These are phyloP conservation scores for Halictus rubicundus DNA, from an alignment of 1,140 invertebrate species.

Conservation along the genomic window DNA sequence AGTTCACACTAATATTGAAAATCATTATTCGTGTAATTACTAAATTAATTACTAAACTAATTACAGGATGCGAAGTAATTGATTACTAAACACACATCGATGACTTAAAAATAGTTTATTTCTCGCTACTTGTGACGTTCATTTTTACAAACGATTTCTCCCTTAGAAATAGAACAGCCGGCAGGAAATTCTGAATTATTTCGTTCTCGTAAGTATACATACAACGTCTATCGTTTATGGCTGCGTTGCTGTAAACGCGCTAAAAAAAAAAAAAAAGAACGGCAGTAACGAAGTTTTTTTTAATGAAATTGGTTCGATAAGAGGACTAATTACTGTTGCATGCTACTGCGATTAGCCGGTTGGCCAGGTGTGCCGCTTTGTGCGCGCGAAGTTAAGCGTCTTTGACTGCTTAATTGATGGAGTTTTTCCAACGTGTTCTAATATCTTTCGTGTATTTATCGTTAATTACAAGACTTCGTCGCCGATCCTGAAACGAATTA, in stretches of 20 bases:
- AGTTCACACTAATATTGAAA: no score
- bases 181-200: not conserved
- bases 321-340: conserved; percentile 19
- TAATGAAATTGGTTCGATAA: conserved; percentile 30
- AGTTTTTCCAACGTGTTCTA: conserved; percentile 24
- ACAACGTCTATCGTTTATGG: not conserved
- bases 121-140: not conserved
- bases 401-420: conserved; percentile 17
- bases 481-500: no score
- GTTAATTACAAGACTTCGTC: no score
- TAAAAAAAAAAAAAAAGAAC: conserved; percentile 13
- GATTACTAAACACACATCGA: no score
- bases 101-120: no score
- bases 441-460: not conserved
- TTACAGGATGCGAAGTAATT: no score
- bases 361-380: not conserved
- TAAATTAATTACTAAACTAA: no score
- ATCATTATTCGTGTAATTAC: no score
- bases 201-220: not conserved
- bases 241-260: not conserved
- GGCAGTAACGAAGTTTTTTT: conserved; percentile 32
- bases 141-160: not conserved
- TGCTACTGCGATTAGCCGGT: not conserved
- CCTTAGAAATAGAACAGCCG: not conserved
- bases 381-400: not conserved